A percentile compares a stretch with the other conserved stretches of the same genome.
Conservation (phyloP, 64 coral and sea anemone species). For the Montipora efflorescens region DNA sequence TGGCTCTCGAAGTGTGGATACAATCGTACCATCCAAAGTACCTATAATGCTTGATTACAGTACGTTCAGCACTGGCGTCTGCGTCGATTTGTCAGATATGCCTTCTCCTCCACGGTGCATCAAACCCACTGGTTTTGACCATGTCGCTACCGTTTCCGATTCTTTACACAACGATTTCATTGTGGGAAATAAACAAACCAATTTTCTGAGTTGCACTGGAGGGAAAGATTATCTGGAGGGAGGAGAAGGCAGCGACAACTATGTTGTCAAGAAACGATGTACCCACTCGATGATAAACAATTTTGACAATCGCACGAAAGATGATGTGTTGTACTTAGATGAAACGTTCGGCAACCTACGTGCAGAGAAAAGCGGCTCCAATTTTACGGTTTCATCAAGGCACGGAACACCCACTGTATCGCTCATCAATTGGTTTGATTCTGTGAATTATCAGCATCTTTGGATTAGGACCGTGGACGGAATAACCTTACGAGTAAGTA, state of each 20-base stretch:
- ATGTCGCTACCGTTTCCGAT: conserved; percentile 45
- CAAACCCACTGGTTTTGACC: neutral
- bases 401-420: neutral
- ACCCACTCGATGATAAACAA: neutral
- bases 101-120: neutral
- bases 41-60: conserved; percentile 55
- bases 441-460: conserved; percentile 12
- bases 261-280: conserved; percentile 43
- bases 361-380: neutral
- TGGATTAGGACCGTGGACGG: conserved; percentile 37
- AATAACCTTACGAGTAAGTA: conserved; percentile 15
- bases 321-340: conserved; percentile 41
- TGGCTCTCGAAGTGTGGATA: too few species aligned
- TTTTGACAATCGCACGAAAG: conserved; percentile 26
- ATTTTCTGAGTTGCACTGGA: conserved; percentile 49
- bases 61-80: neutral
- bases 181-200: conserved; percentile 37
- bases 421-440: conserved; percentile 27
- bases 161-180: conserved; percentile 24
- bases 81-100: conserved; percentile 28
- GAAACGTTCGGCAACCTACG: conserved; percentile 33
- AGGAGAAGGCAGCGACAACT: conserved; percentile 32
- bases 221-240: conserved; percentile 46
- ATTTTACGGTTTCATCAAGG: neutral
- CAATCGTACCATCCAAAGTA: conserved; percentile 14